Evolutionary conservation across 2,113 vertebrate species (phyloP).

Genomic region (Phalacrocorax carbo): DNA sequence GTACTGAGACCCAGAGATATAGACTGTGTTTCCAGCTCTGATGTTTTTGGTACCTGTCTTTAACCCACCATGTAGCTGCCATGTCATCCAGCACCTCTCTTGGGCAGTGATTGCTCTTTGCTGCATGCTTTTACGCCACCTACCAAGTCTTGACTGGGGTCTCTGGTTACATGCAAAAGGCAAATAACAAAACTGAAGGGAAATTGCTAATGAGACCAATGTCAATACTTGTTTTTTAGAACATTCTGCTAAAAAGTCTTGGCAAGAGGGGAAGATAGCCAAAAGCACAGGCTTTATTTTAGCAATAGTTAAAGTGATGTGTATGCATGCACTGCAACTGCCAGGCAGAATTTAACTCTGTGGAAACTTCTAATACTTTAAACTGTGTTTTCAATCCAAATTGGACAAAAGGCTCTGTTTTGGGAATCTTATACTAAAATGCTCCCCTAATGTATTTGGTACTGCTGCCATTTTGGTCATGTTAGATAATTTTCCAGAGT

Average conservation of each 20-base stretch:
- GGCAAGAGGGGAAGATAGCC: neutral
- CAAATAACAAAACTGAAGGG: neutral
- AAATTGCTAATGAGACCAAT: neutral
- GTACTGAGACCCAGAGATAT: neutral
- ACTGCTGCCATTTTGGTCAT: neutral
- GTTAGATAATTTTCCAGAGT: neutral
- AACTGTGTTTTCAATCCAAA: neutral
- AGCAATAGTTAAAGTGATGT: neutral
- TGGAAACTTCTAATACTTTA: neutral
- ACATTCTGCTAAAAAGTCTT: neutral
- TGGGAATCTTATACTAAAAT: neutral
- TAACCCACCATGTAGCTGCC: neutral
- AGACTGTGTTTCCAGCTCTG: neutral
- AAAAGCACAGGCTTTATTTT: neutral
- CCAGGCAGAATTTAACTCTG: neutral
- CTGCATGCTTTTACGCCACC: neutral
- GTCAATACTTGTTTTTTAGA: neutral
- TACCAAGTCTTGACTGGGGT: rapidly evolving
- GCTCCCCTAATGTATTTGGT: neutral
- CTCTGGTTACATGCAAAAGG: neutral
- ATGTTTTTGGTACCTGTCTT: neutral
- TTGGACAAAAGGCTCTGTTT: neutral
- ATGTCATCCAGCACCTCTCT: neutral
- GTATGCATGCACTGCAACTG: neutral
- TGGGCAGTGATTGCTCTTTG: neutral